Evolutionary conservation across 2,888 invertebrate species (phyloP).

Genomic region (Polia nebulosa): DNA sequence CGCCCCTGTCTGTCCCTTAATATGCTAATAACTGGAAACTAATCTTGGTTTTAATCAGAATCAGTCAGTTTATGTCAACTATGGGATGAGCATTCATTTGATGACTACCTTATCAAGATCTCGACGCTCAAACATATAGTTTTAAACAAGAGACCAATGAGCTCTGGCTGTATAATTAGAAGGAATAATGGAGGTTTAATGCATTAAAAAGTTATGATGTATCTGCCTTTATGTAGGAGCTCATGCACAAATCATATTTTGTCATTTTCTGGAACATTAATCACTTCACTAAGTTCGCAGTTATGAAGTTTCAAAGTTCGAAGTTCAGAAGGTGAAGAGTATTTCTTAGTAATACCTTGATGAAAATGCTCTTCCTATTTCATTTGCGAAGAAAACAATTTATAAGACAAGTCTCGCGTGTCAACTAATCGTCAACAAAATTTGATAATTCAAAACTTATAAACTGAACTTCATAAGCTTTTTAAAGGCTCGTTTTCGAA

Average conservation of each 20-base stretch:
- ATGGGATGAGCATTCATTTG: slow-evolving; percentile 65
- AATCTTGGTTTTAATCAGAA: slow-evolving; percentile 74
- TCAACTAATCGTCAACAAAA: slow-evolving; percentile 35
- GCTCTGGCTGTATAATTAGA: slow-evolving; percentile 59
- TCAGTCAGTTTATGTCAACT: slow-evolving; percentile 74
- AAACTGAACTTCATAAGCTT: slow-evolving; percentile 40
- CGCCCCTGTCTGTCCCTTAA: slow-evolving; percentile 61
- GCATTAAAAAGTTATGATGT: slow-evolving; percentile 45
- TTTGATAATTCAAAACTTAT: slow-evolving; percentile 31
- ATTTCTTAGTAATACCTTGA: slow-evolving; percentile 7
- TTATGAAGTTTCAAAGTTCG: slow-evolving; percentile 9
- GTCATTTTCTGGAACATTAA: slow-evolving; percentile 1
- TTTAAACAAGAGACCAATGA: slow-evolving; percentile 16
- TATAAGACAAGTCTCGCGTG: slow-evolving; percentile 35
- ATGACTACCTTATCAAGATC: slow-evolving; percentile 62
- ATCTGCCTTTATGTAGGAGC: slow-evolving; percentile 1
- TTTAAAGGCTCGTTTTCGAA: slow-evolving; percentile 32
- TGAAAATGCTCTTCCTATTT: slow-evolving; percentile 18
- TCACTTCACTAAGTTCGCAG: not conserved
- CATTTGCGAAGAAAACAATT: slow-evolving; percentile 4
- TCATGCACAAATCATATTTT: slow-evolving; percentile 18
- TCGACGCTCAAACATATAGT: not conserved
- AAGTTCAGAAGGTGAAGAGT: slow-evolving; percentile 10
- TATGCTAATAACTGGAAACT: slow-evolving; percentile 72
- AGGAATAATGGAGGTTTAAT: slow-evolving; percentile 62